These are phyloP conservation scores for Latrodectus geometricus DNA, from an alignment of 1,140 invertebrate genomes.

Conservation along the genomic window DNA sequence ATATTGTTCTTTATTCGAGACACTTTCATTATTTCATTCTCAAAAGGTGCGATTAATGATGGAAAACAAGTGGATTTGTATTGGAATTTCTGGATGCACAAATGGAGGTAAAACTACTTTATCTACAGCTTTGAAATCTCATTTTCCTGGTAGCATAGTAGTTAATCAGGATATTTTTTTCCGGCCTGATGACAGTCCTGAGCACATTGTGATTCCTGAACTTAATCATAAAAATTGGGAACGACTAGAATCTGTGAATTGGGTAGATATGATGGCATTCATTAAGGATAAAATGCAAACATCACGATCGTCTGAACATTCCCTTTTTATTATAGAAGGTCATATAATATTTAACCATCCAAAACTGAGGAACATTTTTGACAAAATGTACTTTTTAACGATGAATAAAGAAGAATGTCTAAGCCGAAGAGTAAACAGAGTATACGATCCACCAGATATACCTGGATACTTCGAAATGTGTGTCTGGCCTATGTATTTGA, in stretches of 20 bases:
- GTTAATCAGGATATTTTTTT: conserved; percentile 85
- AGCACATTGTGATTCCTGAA: conserved; percentile 71
- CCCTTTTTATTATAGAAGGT: conserved; percentile 79
- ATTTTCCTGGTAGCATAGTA: conserved; percentile 73
- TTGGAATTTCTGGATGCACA: conserved; percentile 82
- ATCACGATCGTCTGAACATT: conserved; percentile 7
- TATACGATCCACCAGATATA: conserved; percentile 67
- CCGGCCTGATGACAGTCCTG: conserved; percentile 77
- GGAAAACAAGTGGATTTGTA: conserved; percentile 73
- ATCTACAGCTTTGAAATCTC: conserved; percentile 68
- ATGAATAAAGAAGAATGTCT: conserved; percentile 65
- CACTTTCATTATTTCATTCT: too few relatives aligned
- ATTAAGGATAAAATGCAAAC: conserved; percentile 66
- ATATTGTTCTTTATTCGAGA: too few relatives aligned
- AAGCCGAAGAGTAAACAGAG: conserved; percentile 64
- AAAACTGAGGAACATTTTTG: conserved; percentile 63
- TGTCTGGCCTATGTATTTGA: conserved; percentile 69
- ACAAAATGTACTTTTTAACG: conserved; percentile 67
- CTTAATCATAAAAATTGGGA: conserved; percentile 85
- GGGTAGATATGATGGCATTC: conserved; percentile 78
- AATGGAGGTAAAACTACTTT: conserved; percentile 85
- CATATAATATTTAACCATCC: conserved; percentile 81
- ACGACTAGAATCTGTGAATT: conserved; percentile 79
- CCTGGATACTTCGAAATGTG: conserved; percentile 68
- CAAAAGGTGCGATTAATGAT: background rate